These are phyloP conservation scores for Drosophila crucigera DNA, from an alignment of 2,888 invertebrate species.

Conservation along the genomic window DNA sequence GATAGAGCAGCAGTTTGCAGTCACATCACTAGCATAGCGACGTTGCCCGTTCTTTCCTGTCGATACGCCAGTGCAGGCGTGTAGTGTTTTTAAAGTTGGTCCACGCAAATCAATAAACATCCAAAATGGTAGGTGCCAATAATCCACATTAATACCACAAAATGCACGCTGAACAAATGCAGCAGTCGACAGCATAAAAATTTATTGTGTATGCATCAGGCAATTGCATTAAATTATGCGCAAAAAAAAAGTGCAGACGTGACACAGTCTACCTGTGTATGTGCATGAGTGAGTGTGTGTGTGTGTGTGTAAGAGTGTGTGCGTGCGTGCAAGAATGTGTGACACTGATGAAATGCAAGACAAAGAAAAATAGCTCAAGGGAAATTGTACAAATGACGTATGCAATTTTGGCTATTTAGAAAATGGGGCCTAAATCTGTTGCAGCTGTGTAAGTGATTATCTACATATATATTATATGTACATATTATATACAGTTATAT, in stretches of 20 bases:
- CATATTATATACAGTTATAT: slow-evolving; percentile 8
- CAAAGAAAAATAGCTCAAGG: slow-evolving; percentile 66
- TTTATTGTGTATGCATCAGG: slow-evolving; percentile 23
- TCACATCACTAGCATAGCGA: slow-evolving; percentile 41
- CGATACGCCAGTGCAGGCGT: slow-evolving; percentile 96
- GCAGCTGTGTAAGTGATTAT: slow-evolving; percentile 17
- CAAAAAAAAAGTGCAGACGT: slow-evolving; percentile 55
- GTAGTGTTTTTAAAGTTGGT: slow-evolving; percentile 90
- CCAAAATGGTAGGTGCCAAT: slow-evolving; percentile 85
- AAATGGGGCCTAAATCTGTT: slow-evolving; percentile 21
- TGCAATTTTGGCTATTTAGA: slow-evolving; percentile 66
- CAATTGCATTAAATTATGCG: slow-evolving; percentile 35
- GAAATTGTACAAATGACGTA: slow-evolving; percentile 69
- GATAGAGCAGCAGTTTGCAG: slow-evolving; percentile 12
- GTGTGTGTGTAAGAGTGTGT: slow-evolving; percentile 9
- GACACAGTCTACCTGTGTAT: slow-evolving; percentile 33
- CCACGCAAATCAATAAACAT: slow-evolving; percentile 90
- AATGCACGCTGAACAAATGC: slow-evolving; percentile 21
- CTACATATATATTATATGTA: slow-evolving; percentile 5
- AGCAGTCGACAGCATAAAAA: slow-evolving; percentile 8
- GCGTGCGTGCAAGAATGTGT: slow-evolving; percentile 38
- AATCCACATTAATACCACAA: slow-evolving; percentile 42
- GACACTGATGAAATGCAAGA: slow-evolving; percentile 74
- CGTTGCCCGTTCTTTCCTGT: slow-evolving; percentile 89
- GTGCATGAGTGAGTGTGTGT: neutral